phyloP scores from a whole-genome alignment of 2,113 vertebrate species.

The Pimephales promelas region DNA sequence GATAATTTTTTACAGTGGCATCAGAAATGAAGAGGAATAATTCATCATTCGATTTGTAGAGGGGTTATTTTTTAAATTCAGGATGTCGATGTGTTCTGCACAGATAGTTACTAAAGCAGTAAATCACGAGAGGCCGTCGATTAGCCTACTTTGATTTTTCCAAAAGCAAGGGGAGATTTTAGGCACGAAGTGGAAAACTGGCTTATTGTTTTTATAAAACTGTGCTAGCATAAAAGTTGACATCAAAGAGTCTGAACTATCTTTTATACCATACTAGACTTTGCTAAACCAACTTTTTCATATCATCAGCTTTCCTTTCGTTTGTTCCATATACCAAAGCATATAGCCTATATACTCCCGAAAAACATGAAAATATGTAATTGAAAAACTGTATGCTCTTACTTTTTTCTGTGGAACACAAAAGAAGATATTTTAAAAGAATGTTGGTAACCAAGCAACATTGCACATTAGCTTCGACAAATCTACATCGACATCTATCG shows the following conservation, averaged over 20 bases:
- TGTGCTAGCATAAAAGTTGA: too few species aligned
- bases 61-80: not conserved
- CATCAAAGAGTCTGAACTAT: not conserved
- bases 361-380: not conserved
- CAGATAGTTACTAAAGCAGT: not conserved
- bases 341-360: not conserved
- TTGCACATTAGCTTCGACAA: not conserved
- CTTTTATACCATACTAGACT: too few species aligned
- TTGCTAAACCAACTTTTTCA: not conserved
- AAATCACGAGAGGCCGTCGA: not conserved
- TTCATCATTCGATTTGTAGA: not conserved
- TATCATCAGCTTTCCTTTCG: not conserved
- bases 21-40: constrained; percentile 3
- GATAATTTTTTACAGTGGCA: too few species aligned
- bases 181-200: not conserved
- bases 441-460: not conserved
- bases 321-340: not conserved
- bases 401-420: not conserved
- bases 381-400: not conserved
- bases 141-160: not conserved
- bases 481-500: too few species aligned
- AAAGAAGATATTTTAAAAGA: not conserved
- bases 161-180: not conserved
- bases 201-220: not conserved
- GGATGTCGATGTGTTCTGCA: not conserved